Evolutionary conservation across 2,113 vertebrate species (phyloP), one percentile per base, ranked within the genome.

Genomic region (Lonchura striata): DNA sequence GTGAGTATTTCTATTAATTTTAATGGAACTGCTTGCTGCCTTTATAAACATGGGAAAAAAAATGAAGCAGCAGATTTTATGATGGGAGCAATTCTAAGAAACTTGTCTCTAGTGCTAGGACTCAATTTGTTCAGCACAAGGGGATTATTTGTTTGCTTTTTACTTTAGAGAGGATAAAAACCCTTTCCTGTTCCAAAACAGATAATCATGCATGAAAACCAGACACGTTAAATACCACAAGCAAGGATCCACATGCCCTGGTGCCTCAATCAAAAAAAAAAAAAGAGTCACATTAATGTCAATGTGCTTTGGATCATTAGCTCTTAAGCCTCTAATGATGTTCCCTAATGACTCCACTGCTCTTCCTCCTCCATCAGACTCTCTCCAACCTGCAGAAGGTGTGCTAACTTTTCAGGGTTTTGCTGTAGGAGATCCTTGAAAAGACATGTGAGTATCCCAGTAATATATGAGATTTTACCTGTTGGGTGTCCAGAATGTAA

Each of bases 271-370:
- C 78, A 90, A 82, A 78, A 81, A 93, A 91, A 61, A 93, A 93
- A 82, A 82, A 39, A 28, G 69, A 90, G 85, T 94, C 82, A 81
- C 76, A 71, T 94, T 97, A 95, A 78, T 78, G 86, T 86, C 94
- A 96, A 75, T 44, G 94, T 93, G 87, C 90, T 95, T 94, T 96
- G 93, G 90, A 92, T 96, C 95, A 92, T 96, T 97, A 95, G 86
- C 81, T 97, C 91, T 94, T 94, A 95, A 95, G 86, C 86, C 81
- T 97, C 81, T 97, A 94, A 96, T 5, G 27, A 83, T 88, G 53
- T 49, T 97, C 33, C 52, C 85, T 96, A 93, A 95, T 90, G 88
- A 96, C 79, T 82, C 61, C 59, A 71, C 80, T 78, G 76, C 39
- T 95, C 92, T 94, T 96, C 82, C 90, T 95, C 57, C 80, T 92